Evolutionary conservation across 2,888 invertebrate species (phyloP).

Genomic region (Cecidostiba fungosa): DNA sequence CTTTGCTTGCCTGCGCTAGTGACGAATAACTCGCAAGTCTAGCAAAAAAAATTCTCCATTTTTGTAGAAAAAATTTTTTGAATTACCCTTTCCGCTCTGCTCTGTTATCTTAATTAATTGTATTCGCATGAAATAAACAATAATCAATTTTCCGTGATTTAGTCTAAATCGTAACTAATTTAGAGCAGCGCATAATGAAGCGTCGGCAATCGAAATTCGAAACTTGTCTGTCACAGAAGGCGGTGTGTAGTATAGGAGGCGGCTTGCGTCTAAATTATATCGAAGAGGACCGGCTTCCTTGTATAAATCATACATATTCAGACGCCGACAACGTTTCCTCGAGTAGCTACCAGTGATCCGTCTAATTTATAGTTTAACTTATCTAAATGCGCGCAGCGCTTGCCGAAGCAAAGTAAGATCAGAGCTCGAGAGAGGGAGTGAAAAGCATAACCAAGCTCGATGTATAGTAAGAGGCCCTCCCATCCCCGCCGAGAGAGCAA

Average conservation of each 20-base stretch:
- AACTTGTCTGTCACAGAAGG: slow-evolving; percentile 46
- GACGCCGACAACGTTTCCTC: slow-evolving; percentile 77
- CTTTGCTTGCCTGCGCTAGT: slow-evolving; percentile 68
- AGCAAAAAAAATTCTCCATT: background rate
- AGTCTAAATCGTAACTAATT: background rate
- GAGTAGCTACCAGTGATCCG: slow-evolving; percentile 79
- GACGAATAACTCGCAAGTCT: slow-evolving; percentile 43
- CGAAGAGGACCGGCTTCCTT: slow-evolving; percentile 72
- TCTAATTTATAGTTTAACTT: slow-evolving; percentile 80
- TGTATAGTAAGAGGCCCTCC: slow-evolving; percentile 15
- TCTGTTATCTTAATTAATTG: no score
- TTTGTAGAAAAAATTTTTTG: background rate
- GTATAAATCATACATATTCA: slow-evolving; percentile 79
- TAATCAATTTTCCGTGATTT: no score
- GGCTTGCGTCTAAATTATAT: slow-evolving; percentile 71
- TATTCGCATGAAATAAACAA: background rate
- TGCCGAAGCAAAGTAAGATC: slow-evolving; percentile 61
- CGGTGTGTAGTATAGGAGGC: background rate
- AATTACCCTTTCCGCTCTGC: background rate
- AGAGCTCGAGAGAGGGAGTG: slow-evolving; percentile 64
- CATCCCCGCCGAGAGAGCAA: slow-evolving; percentile 57
- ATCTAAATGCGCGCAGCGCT: slow-evolving; percentile 77
- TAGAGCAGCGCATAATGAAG: background rate
- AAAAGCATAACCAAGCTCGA: slow-evolving; percentile 55
- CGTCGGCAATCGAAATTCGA: slow-evolving; percentile 37